A percentile compares a stretch with the other conserved stretches of the same genome.
These are phyloP conservation scores for Busseola fusca DNA, from an alignment of 2,888 invertebrate genomes.

Conservation along the genomic window DNA sequence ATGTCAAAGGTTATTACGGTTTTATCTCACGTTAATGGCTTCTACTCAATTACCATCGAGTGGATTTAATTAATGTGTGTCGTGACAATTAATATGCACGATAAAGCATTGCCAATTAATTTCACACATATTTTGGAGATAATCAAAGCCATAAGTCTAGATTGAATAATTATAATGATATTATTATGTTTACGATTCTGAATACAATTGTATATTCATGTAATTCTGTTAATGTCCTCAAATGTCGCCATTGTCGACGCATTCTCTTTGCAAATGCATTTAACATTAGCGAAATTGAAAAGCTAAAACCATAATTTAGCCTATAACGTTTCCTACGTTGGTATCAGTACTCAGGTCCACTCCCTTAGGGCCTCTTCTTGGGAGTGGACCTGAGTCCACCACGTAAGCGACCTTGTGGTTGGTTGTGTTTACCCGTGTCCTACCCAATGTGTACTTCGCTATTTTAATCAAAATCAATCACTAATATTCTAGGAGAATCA, in stretches of 20 bases:
- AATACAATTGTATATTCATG: constrained; percentile 10
- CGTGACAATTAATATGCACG: constrained; percentile 46
- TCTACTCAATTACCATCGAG: constrained; percentile 29
- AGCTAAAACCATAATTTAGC: not conserved
- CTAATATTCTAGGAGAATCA: constrained; percentile 91
- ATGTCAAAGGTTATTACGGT: constrained; percentile 24
- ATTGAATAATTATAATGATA: constrained; percentile 23
- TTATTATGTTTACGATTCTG: not conserved
- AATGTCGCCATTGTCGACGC: not conserved
- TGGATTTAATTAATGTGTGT: constrained; percentile 28
- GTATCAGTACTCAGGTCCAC: not conserved
- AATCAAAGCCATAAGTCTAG: constrained; percentile 23
- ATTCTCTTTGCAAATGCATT: not conserved
- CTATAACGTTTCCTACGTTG: not conserved
- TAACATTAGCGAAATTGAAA: not conserved
- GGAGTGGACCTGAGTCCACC: not conserved
- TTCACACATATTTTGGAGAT: constrained; percentile 42
- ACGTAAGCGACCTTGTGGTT: too few species aligned
- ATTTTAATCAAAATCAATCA: not conserved
- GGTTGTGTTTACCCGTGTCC: too few species aligned
- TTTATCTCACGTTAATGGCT: constrained; percentile 44
- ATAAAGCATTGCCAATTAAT: constrained; percentile 48
- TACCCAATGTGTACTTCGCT: not conserved
- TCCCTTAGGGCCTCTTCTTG: too few species aligned
- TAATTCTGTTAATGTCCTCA: not conserved